Base-by-base conservation (phyloP, 2,888 invertebrate genomes). In the Drosophila multiciliata region DNA sequence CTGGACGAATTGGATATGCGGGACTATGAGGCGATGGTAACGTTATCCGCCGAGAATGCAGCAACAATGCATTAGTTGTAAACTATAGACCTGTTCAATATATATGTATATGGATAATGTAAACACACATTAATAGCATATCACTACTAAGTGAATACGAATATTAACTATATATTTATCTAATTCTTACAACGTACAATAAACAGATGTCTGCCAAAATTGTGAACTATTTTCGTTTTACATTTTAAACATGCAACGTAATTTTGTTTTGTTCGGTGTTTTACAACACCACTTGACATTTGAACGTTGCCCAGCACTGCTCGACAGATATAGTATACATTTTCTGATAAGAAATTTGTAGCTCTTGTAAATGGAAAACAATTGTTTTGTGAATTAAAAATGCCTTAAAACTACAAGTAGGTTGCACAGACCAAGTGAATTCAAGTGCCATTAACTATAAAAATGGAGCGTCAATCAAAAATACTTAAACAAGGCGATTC, bases 1-100 rank as follows among this genome's bases (percentile, higher is more conserved):
- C 88, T 94, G 66, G 92, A 93, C 68, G 93, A 94, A 70, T 80
- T 93, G 49, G 93, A 93, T 71, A 81, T 91, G 85, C 90, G 92
- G 23, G 93, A 93, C 61, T 91, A 91, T 54, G 92, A 92, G 72
- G 91, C 92, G 38, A 83, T 91, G 67, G 83, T 91, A 20, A 83
- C 86, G 42, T 83, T 82, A 62, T 65, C 67, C 11, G 73, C 83
- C 0, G 85, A 83, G n/a, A 86, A 87, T 60, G 66, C 61, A 11
- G 71, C 80, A n/a, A 48, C 64, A 17, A 50, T 78, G 57, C 75
- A 78, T 29, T 69, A 60, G 42, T 26, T 60, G 9, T 74, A 54
- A 52, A 12, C 20, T 59, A 52, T 42, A 45, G 5, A 59, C 45
- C 45, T 57, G 72, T 75, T 73, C 32, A 72, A 78, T 74, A 63